Conservation (phyloP, 1,140 invertebrate genomes). For the Pachyrhynchus sulphureomaculatus region DNA sequence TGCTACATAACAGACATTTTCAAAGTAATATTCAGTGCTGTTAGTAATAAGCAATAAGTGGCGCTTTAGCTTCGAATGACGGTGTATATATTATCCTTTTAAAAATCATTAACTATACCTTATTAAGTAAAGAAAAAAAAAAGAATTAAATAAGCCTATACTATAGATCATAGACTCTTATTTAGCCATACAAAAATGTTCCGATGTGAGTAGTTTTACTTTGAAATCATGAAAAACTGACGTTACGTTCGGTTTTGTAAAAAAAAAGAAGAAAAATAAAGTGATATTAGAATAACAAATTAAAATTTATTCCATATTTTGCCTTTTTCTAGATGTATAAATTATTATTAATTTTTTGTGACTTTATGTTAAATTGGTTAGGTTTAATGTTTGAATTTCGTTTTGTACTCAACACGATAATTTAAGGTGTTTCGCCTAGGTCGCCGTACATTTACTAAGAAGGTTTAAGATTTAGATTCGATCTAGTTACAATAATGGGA, state of each 20-base stretch:
- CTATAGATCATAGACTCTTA: not conserved
- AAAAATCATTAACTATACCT: not conserved
- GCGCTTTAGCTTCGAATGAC: constrained; percentile 4
- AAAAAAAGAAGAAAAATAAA: not conserved
- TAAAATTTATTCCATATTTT: not conserved
- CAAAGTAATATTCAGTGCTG: not conserved
- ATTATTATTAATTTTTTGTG: not conserved
- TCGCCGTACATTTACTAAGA: no score
- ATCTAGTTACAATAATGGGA: no score
- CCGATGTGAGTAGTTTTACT: not conserved
- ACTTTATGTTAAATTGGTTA: not conserved
- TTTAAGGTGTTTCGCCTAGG: no score
- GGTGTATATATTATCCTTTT: constrained; percentile 8
- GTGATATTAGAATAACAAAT: constrained; percentile 16
- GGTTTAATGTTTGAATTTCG: no score
- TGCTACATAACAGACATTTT: not conserved
- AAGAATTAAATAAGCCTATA: constrained; percentile 7
- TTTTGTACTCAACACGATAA: no score
- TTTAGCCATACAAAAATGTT: constrained; percentile 14
- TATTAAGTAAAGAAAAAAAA: not conserved
- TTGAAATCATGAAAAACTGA: not conserved
- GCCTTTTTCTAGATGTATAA: not conserved
- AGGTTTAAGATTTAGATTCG: no score
- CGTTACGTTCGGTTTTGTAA: constrained; percentile 1
- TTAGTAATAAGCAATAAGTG: constrained; percentile 14